Percentiles rank a stretch among this genome's conserved stretches.
Evolutionary conservation across 1,140 invertebrate species (phyloP).

Genomic region (Maconellicoccus hirsutus): DNA sequence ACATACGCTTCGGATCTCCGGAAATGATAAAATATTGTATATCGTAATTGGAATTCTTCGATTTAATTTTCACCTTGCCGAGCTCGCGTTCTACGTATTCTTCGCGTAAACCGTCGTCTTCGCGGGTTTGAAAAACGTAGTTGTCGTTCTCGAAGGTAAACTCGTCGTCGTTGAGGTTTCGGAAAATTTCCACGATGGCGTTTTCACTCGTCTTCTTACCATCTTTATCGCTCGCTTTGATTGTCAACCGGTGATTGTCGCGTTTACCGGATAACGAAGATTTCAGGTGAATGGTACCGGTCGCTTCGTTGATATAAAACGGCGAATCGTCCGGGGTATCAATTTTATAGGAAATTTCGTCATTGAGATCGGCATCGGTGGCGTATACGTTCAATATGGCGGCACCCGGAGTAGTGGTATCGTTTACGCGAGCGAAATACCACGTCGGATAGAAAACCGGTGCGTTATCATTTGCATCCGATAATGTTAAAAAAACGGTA

Average conservation of each 20-base stretch:
- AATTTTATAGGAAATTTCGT: conserved; percentile 59
- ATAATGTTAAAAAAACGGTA: conserved; percentile 63
- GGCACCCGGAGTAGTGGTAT: conserved; percentile 50
- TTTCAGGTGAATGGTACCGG: conserved; percentile 56
- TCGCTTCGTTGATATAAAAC: conserved; percentile 63
- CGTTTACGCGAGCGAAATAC: conserved; percentile 59
- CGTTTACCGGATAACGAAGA: conserved; percentile 39
- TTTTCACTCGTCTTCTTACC: conserved; percentile 54
- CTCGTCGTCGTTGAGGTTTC: conserved; percentile 50
- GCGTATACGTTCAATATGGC: conserved; percentile 60
- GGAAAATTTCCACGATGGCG: conserved; percentile 68
- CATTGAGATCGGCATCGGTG: conserved; percentile 70
- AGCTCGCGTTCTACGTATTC: conserved; percentile 48
- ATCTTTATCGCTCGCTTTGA: conserved; percentile 67
- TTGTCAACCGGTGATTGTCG: conserved; percentile 44
- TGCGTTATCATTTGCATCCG: conserved; percentile 83
- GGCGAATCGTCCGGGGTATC: conserved; percentile 63
- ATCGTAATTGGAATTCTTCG: conserved; percentile 35
- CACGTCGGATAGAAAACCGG: conserved; percentile 75
- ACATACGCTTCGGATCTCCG: conserved; percentile 66
- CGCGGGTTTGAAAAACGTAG: conserved; percentile 67
- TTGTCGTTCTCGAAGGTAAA: conserved; percentile 60
- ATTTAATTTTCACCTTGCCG: conserved; percentile 55
- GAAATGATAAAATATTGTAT: conserved; percentile 68
- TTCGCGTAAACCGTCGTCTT: conserved; percentile 50